A percentile compares a stretch with the other conserved stretches of the same genome.
These are phyloP conservation scores for Exephanes ischioxanthus DNA, from an alignment of 2,888 invertebrate species.

Conservation along the genomic window DNA sequence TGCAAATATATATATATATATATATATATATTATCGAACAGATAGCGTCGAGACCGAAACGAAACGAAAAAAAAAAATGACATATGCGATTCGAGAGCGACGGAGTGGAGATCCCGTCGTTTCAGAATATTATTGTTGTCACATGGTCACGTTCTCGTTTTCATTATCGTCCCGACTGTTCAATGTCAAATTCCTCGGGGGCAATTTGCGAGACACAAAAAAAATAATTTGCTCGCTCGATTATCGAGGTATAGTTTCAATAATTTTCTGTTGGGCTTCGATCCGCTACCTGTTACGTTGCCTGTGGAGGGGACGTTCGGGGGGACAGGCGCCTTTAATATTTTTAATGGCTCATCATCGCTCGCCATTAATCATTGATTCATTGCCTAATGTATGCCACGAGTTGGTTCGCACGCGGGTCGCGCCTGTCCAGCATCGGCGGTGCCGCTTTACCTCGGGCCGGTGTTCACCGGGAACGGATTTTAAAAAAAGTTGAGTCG, in stretches of 20 bases:
- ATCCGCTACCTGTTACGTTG: neutral
- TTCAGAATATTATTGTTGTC: conserved; percentile 5
- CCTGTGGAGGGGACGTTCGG: neutral
- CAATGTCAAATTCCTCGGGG: conserved; percentile 22
- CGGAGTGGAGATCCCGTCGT: conserved; percentile 17
- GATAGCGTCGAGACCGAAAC: neutral
- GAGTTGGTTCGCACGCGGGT: conserved; percentile 24
- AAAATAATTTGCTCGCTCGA: neutral
- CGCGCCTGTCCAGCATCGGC: neutral
- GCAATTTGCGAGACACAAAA: neutral
- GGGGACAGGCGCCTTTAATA: neutral
- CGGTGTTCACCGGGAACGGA: neutral
- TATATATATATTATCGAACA: neutral
- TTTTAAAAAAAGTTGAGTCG: neutral
- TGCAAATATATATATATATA: neutral
- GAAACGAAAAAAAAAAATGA: neutral
- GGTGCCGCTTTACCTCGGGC: neutral
- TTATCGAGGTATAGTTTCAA: neutral
- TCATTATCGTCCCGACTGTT: conserved; percentile 19
- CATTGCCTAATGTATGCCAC: conserved; percentile 41
- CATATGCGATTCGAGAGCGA: neutral
- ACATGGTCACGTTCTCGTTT: conserved; percentile 1
- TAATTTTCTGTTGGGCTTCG: neutral
- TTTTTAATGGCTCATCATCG: neutral
- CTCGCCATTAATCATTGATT: conserved; percentile 35